Evolutionary conservation across 2,888 invertebrate species (phyloP).

Genomic region (Drosophila incognita): DNA sequence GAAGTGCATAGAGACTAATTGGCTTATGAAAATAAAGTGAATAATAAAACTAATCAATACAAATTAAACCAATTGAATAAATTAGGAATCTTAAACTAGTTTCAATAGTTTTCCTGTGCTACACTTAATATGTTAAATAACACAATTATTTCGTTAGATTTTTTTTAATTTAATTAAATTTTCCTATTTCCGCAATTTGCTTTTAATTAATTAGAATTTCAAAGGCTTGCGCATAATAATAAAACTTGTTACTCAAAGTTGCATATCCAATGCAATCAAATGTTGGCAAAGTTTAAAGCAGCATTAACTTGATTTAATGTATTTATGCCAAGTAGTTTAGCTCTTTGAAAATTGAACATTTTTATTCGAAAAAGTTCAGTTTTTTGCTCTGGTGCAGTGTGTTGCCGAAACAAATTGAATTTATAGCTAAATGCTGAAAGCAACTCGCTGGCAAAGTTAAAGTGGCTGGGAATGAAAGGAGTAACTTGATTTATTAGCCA

Average conservation of each 20-base stretch:
- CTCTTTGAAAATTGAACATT: neutral
- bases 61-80: no score
- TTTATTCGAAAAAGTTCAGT: neutral
- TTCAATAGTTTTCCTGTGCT: no score
- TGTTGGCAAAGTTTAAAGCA: neutral
- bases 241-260: neutral
- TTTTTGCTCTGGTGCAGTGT: neutral
- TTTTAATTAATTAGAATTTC: no score
- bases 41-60: no score
- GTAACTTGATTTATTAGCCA: slow-evolving; percentile 69
- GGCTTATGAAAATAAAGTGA: no score
- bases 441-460: slow-evolving; percentile 24
- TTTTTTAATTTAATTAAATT: no score
- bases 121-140: no score
- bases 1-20: neutral
- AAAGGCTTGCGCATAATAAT: neutral
- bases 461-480: neutral
- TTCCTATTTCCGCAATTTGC: no score
- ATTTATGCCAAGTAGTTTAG: neutral
- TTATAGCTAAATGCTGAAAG: slow-evolving; percentile 67
- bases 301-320: neutral
- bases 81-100: no score
- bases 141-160: no score
- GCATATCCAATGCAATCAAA: neutral
- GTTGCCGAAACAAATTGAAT: slow-evolving; percentile 69